Percentiles rank a stretch among this genome's conserved stretches.
phyloP scores from a whole-genome alignment of 2,888 invertebrate species.

The Lacanobia oleracea region DNA sequence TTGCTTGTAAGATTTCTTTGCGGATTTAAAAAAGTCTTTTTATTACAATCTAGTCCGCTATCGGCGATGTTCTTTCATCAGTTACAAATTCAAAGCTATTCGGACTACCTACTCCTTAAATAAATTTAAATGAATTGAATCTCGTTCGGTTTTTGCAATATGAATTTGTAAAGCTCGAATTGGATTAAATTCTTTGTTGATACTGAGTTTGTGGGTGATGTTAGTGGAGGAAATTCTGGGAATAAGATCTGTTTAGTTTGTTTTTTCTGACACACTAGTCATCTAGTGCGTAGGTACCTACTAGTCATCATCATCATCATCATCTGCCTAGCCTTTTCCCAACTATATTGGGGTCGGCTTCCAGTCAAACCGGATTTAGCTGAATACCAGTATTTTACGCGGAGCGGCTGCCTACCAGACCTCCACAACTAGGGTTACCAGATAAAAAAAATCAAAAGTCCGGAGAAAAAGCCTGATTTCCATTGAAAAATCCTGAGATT shows the following conservation, averaged over 20 bases:
- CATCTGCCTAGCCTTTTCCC: no score
- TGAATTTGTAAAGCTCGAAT: constrained; percentile 56
- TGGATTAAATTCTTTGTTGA: constrained; percentile 54
- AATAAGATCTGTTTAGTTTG: constrained; percentile 22
- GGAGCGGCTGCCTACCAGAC: no score
- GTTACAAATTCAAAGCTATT: constrained; percentile 62
- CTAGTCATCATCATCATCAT: no score
- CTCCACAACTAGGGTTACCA: no score
- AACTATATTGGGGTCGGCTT: no score
- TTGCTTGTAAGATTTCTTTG: constrained; percentile 78
- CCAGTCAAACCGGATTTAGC: no score
- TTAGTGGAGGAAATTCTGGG: not conserved
- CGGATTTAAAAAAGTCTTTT: constrained; percentile 74
- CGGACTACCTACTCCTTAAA: constrained; percentile 47
- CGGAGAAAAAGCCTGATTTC: no score
- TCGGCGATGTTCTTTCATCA: constrained; percentile 69
- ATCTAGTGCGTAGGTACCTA: not conserved
- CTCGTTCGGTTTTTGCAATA: constrained; percentile 53
- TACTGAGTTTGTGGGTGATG: constrained; percentile 20
- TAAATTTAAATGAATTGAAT: constrained; percentile 62
- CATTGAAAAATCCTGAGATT: no score
- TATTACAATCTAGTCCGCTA: constrained; percentile 66
- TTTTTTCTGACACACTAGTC: not conserved
- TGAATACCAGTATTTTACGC: no score
- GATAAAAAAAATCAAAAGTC: no score